Base-by-base conservation (phyloP, 2,888 invertebrate species). In the Dione juno region DNA sequence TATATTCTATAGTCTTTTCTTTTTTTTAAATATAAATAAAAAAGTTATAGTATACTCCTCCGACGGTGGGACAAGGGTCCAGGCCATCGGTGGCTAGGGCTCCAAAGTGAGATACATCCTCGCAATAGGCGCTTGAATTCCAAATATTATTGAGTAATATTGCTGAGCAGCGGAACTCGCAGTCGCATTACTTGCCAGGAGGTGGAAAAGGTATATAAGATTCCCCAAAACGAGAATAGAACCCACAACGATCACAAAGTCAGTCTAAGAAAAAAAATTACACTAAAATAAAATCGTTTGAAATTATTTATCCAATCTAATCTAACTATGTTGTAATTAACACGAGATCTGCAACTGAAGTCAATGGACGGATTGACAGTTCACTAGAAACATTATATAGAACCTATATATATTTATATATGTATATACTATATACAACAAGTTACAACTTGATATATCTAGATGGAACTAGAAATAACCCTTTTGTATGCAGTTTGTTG, bases 401-500 rank as follows among this genome's bases (percentile, higher is more conserved):
- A 16, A 50, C 5, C 16, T 28, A 28, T 28, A 28, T 28, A 28
- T 28, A 28, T 28, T 3, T 28, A 28, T 28, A 28, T 28, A 28
- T 28, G 28, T 28, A 28, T 5, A 28, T 28, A 28, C 21, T 16
- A 41, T 6, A 13, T 59, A 41, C 14, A n/a, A 57, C 1, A 53
- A 2, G 9, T n/a, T 57, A 57, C 57, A 40, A 41, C 40, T 41
- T 19, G 41, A 14, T 40, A 21, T 19, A 41, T 13, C 40, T 43
- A 19, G 41, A 41, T 19, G 19, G 19, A 9, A 40, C 41, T 59
- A 59, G 54, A 63, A 45, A 35, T 45, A 59, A 59, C 50, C 48
- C 59, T 67, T 59, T 59, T 40, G 67, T 50, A 67, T 67, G 58
- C 67, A 50, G 59, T 67, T 67, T 67, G 67, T 59, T 35, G n/a